These are phyloP conservation scores for Caenorhabditis afra DNA, from an alignment of 2,888 invertebrate genomes.

Conservation along the genomic window DNA sequence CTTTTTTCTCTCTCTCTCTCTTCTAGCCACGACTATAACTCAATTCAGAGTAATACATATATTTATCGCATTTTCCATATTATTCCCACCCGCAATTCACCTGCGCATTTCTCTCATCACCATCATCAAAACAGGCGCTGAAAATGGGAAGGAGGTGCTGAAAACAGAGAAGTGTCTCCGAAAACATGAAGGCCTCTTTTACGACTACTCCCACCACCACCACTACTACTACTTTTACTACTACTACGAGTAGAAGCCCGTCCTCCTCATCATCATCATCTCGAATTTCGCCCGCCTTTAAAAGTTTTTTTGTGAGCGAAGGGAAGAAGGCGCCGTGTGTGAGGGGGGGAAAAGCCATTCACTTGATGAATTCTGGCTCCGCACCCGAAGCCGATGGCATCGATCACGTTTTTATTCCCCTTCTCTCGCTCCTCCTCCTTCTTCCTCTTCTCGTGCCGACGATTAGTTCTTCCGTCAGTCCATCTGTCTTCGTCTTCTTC, in stretches of 20 bases:
- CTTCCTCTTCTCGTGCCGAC: slow-evolving; percentile 6
- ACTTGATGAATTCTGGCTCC: slow-evolving; percentile 38
- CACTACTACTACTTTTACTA: background rate
- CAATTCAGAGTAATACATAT: too few species aligned
- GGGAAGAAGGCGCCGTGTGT: too few species aligned
- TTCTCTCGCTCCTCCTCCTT: background rate
- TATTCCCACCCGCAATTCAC: too few species aligned
- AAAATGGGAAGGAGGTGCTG: background rate
- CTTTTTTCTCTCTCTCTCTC: background rate
- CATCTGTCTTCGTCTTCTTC: slow-evolving; percentile 20
- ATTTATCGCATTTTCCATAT: too few species aligned
- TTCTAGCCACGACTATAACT: too few species aligned
- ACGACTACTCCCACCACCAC: background rate
- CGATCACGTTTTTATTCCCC: slow-evolving; percentile 34
- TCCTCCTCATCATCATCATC: slow-evolving; percentile 21
- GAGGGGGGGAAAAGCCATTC: slow-evolving; percentile 20
- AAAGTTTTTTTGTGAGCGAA: slow-evolving; percentile 16
- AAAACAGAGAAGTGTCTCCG: background rate
- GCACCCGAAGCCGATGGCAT: slow-evolving; percentile 22
- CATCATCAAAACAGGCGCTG: background rate
- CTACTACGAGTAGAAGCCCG: background rate
- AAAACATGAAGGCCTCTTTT: background rate
- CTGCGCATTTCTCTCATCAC: background rate
- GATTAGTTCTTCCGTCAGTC: slow-evolving; percentile 15
- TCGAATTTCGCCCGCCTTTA: slow-evolving; percentile 32